A percentile compares a stretch with the other conserved stretches of the same genome.
Conservation (phyloP, 2,113 vertebrate species). For the Xenopus borealis region DNA sequence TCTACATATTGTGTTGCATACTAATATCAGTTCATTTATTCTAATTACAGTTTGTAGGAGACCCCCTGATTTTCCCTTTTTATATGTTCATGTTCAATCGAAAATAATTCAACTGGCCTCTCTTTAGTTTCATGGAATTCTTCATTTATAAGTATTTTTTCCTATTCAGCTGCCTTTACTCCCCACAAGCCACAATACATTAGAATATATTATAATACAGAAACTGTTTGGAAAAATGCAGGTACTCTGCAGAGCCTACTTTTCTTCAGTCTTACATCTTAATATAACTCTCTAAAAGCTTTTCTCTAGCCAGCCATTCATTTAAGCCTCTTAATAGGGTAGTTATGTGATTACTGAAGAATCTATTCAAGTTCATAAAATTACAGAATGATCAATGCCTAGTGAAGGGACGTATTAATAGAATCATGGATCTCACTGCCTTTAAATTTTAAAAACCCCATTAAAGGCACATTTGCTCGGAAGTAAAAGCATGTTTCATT, state of each 20-base stretch:
- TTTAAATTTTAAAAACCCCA: slow-evolving; percentile 30
- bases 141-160: no score
- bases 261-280: background rate
- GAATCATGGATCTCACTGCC: slow-evolving; percentile 19
- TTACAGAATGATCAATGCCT: slow-evolving; percentile 37
- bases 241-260: slow-evolving; percentile 10
- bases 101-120: no score
- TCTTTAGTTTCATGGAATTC: no score
- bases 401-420: slow-evolving; percentile 30
- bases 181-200: no score
- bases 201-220: no score
- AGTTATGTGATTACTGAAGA: slow-evolving; percentile 32
- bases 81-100: no score
- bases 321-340: slow-evolving; percentile 24
- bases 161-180: no score
- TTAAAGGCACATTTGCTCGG: slow-evolving; percentile 26
- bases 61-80: no score
- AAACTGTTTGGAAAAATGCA: background rate
- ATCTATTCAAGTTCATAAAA: slow-evolving; percentile 41
- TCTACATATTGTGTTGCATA: no score
- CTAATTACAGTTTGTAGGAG: no score
- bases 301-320: slow-evolving; percentile 3
- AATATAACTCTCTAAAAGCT: background rate
- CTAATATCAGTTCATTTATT: no score
- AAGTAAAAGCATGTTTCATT: background rate